These are phyloP conservation scores for Chionomys nivalis DNA, from an alignment of 2,113 vertebrate genomes.

Conservation along the genomic window DNA sequence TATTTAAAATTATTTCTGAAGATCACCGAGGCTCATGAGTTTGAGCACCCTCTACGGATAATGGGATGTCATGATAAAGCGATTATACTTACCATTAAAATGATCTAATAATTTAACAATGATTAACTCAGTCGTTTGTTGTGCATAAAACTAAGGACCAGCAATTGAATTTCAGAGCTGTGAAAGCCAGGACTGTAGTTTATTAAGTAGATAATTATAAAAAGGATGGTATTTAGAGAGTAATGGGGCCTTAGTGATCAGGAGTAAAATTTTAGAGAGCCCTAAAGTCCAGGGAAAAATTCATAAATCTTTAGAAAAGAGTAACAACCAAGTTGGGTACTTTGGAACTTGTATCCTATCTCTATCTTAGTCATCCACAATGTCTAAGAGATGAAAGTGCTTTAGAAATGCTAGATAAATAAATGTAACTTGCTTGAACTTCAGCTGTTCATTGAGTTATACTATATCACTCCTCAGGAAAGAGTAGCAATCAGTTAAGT, in stretches of 20 bases:
- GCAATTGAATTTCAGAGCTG: not conserved
- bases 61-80: not conserved
- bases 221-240: not conserved
- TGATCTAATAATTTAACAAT: not conserved
- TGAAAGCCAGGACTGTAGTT: not conserved
- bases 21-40: not conserved
- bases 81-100: slow-evolving; percentile 26
- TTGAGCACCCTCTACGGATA: slow-evolving; percentile 16
- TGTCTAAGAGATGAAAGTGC: slow-evolving; percentile 48
- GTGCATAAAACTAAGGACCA: not conserved
- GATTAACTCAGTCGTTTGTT: not conserved
- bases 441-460: slow-evolving; percentile 50
- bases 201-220: not conserved
- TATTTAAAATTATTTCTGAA: slow-evolving; percentile 24
- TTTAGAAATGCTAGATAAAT: slow-evolving; percentile 58
- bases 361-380: not conserved
- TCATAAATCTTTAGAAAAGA: slow-evolving; percentile 26
- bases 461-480: slow-evolving; percentile 71
- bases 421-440: slow-evolving; percentile 64
- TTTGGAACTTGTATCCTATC: slow-evolving; percentile 58
- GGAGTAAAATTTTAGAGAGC: slow-evolving; percentile 26
- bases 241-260: not conserved
- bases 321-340: slow-evolving; percentile 18
- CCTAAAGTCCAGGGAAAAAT: not conserved
- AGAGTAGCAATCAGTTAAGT: slow-evolving; percentile 66